Base-by-base conservation (phyloP, 2,113 vertebrate genomes). In the Osmerus mordax region DNA sequence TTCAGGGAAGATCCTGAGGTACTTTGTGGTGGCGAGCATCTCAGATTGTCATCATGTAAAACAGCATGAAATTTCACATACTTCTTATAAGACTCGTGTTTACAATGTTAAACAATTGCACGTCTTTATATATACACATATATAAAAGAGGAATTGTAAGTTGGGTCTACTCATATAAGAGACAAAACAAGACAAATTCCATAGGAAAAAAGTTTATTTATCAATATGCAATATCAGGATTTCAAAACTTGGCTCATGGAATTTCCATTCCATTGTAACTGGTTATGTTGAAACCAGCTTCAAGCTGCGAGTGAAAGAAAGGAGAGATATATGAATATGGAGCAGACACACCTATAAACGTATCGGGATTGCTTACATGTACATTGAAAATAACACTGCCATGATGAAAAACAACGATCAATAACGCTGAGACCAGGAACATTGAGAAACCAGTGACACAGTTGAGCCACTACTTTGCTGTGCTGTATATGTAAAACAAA, bases 161-260 rank as follows among this genome's bases (percentile, higher is more conserved):
- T 47, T 2, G 4, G 8, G 41, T 11, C 9, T 18, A 51, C 16
- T 32, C 18, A 29, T 70, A 67, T 71, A 83, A 32, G 55, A 76
- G 81, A 82, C 70, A 73, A 85, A 74, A 82, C 68, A 0, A 74
- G 70, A 83, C 69, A 79, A 76, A 71, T 91, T 92, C 91, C 91
- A 92, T 90, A 91, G 89, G 91, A 92, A 92, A 92, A 92, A 90
- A 84, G 87, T 91, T 90, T 91, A 91, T 92, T 92, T 91, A 91
- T 92, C 89, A 92, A 92, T 92, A 92, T 90, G 78, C 78, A 80
- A 80, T 80, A 90, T 90, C 91, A 92, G 88, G 84, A 88, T 81
- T 92, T 88, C 89, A 92, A 47, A 91, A 89, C 90, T 75, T 86
- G 89, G 88, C 89, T 90, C 89, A 91, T 89, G 88, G 88, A 82